A percentile compares a stretch with the other conserved stretches of the same genome.
Conservation (phyloP, 1,140 invertebrate species). For the Campoletis sonorensis region DNA sequence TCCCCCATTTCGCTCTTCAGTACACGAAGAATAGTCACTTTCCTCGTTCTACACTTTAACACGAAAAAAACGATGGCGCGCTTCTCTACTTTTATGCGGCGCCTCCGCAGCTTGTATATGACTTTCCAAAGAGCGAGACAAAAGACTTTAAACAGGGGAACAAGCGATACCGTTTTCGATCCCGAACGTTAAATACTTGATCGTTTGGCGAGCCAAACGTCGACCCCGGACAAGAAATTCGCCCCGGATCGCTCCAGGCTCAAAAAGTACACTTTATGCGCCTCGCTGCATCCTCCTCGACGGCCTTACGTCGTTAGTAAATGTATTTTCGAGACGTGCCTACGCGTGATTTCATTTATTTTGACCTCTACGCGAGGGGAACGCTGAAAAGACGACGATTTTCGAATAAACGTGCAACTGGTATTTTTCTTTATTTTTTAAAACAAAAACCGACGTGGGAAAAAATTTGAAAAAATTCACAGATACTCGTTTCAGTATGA, state of each 20-base stretch:
- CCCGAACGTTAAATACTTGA: slow-evolving; percentile 61
- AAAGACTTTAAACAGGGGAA: slow-evolving; percentile 68
- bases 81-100: slow-evolving; percentile 24
- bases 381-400: too few relatives aligned
- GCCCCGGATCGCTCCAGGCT: slow-evolving; percentile 1
- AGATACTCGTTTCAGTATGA: too few relatives aligned
- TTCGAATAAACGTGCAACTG: too few relatives aligned
- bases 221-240: slow-evolving; percentile 14
- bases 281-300: slow-evolving; percentile 29
- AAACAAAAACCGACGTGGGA: too few relatives aligned
- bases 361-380: too few relatives aligned
- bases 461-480: too few relatives aligned
- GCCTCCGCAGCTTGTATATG: neutral
- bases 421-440: too few relatives aligned
- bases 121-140: slow-evolving; percentile 37
- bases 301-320: too few relatives aligned
- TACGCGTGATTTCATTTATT: too few relatives aligned
- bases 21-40: slow-evolving; percentile 36
- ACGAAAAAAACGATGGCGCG: slow-evolving; percentile 18
- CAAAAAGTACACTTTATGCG: neutral
- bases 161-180: slow-evolving; percentile 63
- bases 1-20: neutral
- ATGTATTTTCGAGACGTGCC: too few relatives aligned
- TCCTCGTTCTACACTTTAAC: slow-evolving; percentile 3
- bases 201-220: slow-evolving; percentile 43